Percentiles rank a stretch among this genome's conserved stretches.
These are phyloP conservation scores for Eurosta solidaginis DNA, from an alignment of 1,140 invertebrate species.

Conservation along the genomic window DNA sequence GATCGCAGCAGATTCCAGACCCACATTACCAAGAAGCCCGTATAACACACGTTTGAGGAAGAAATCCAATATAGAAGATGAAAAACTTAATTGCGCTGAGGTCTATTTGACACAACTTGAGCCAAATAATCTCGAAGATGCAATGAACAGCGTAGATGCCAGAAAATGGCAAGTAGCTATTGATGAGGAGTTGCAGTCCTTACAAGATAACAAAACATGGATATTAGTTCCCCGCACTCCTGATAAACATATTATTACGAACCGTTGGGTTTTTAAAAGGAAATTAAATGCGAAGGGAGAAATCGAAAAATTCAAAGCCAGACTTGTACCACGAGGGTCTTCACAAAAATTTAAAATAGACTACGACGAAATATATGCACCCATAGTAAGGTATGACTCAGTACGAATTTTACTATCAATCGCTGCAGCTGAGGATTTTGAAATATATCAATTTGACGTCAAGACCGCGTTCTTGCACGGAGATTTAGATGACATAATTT, in stretches of 20 bases:
- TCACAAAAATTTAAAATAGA: conserved; percentile 42
- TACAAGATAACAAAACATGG: conserved; percentile 32
- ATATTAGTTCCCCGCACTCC: neutral
- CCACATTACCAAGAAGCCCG: neutral
- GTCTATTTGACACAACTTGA: neutral
- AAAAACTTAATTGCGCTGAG: neutral
- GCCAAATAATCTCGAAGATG: conserved; percentile 21
- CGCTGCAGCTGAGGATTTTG: conserved; percentile 41
- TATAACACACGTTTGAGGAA: conserved; percentile 20
- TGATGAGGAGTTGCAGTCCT: conserved; percentile 22
- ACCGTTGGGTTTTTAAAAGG: conserved; percentile 28
- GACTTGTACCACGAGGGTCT: conserved; percentile 46
- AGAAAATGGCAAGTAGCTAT: conserved; percentile 29
- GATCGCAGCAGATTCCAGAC: neutral
- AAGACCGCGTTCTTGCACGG: conserved; percentile 50
- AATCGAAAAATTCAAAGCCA: conserved; percentile 35
- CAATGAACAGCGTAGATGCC: conserved; percentile 4
- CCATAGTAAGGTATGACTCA: conserved; percentile 42
- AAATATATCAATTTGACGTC: conserved; percentile 55
- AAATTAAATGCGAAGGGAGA: conserved; percentile 25
- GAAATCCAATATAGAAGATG: neutral
- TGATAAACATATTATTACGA: conserved; percentile 11
- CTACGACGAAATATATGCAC: conserved; percentile 47
- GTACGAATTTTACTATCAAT: conserved; percentile 42
- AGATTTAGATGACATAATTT: conserved; percentile 53